A percentile compares a stretch with the other conserved stretches of the same genome.
phyloP scores from a whole-genome alignment of 1,140 invertebrate genomes.

The Pemphigus obesinymphae region DNA sequence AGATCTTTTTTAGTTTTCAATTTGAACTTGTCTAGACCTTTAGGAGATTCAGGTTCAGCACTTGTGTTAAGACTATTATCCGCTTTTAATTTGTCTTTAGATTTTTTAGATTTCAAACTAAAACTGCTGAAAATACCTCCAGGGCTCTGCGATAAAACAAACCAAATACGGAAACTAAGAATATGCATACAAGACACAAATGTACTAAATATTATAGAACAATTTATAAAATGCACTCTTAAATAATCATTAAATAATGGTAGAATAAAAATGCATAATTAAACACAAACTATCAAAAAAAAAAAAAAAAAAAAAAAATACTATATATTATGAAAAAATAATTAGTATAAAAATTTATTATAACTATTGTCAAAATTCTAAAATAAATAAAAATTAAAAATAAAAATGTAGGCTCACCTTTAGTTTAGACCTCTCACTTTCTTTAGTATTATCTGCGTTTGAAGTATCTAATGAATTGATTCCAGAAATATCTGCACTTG shows the following conservation, averaged over 20 bases:
- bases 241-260: background rate
- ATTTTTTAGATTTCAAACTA: constrained; percentile 40
- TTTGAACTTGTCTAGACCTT: constrained; percentile 33
- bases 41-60: constrained; percentile 11
- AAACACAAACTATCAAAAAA: background rate
- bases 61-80: constrained; percentile 1
- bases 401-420: background rate
- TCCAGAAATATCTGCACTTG: constrained; percentile 14
- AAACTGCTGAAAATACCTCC: constrained; percentile 43
- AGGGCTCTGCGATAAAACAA: constrained; percentile 34
- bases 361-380: background rate
- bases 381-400: background rate
- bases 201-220: background rate
- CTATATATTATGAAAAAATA: background rate
- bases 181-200: background rate
- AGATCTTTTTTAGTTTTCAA: constrained; percentile 29
- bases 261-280: background rate
- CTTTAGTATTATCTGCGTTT: background rate
- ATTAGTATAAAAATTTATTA: background rate
- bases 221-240: background rate
- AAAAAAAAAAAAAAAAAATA: background rate
- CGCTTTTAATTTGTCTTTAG: constrained; percentile 32
- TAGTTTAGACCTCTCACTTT: background rate
- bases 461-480: constrained; percentile 19
- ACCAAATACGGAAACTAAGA: constrained; percentile 1